Base-by-base conservation (phyloP, 2,797 vertebrate genomes). In the Alfaro cultratus region DNA sequence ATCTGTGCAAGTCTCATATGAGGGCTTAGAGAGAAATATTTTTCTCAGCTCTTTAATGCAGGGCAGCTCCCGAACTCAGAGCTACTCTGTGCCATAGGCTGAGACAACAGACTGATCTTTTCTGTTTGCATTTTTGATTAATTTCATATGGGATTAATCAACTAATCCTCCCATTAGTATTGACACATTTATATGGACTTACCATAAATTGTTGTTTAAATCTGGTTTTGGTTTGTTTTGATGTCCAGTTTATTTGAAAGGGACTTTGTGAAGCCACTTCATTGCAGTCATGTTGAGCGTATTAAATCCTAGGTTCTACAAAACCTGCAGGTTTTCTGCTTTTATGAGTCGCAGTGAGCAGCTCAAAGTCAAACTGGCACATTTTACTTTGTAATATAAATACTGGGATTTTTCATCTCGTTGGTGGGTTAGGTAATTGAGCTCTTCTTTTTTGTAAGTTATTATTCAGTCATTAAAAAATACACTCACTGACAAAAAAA, bases 1-100 rank as follows among this genome's bases (percentile, higher is more conserved):
- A 75, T 78, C 78, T 64, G 51, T 80, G 79, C 84, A 88, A 78
- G 73, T 76, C 73, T 87, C 57, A 3, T 5, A 9, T 1, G 64
- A 23, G 51, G 80, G 86, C 78, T 83, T 46, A 86, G 70, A 89
- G 70, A 83, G 72, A 83, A 73, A 76, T n/a, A 60, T 55, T 49
- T 87, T 83, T n/a, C 31, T 62, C 60, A 82, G 77, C 81, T 75
- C 74, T 86, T 87, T 89, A 87, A 86, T 86, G 86, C 85, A 85
- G 83, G n/a, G 81, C 43, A 26, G n/a, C 71, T 84, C 81, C 70
- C 5, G 45, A 86, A 82, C 67, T 72, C 78, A 84, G 78, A 85
- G 75, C 73, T 77, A 4, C 74, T 78, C 62, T 85, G 81, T 85
- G 82, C 86, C 82, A 53, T 81, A 80, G 55, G 64, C 85, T 83